A percentile compares a stretch with the other conserved stretches of the same genome.
Evolutionary conservation across 2,113 vertebrate genomes (phyloP).

Genomic region (Hypomesus transpacificus): DNA sequence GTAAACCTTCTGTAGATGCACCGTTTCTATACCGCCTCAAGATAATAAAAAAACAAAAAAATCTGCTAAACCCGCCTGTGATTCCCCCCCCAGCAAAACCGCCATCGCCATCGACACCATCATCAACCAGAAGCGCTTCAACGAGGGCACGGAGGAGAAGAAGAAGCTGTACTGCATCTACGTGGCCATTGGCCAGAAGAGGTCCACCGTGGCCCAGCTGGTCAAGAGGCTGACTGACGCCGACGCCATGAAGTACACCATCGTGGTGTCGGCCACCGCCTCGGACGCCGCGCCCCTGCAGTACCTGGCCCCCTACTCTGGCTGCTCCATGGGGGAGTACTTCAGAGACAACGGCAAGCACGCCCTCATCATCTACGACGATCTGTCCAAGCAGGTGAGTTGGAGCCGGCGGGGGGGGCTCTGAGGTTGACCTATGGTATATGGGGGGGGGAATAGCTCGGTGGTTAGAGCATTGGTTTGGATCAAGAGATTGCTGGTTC

Average conservation of each 20-base stretch:
- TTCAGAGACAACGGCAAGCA: conserved; percentile 98
- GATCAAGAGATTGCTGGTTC: too few species aligned
- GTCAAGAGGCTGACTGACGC: conserved; percentile 95
- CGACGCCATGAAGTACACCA: conserved; percentile 98
- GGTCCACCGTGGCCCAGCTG: conserved; percentile 96
- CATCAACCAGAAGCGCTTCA: conserved; percentile 98
- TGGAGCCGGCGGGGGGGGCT: not conserved
- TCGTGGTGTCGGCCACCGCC: conserved; percentile 96
- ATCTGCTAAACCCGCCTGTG: too few species aligned
- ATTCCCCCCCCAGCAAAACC: conserved; percentile 80
- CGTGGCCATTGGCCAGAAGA: conserved; percentile 97
- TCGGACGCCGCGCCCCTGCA: conserved; percentile 96
- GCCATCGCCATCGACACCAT: conserved; percentile 97
- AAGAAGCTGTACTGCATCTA: conserved; percentile 99
- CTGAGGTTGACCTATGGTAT: too few species aligned
- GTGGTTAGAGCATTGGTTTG: too few species aligned
- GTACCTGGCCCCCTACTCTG: conserved; percentile 97
- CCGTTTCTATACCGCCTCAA: too few species aligned
- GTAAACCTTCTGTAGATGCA: too few species aligned
- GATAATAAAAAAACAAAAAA: too few species aligned
- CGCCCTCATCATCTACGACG: conserved; percentile 96
- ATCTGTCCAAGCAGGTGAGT: conserved; percentile 95
- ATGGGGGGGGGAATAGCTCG: too few species aligned
- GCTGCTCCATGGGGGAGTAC: conserved; percentile 98
- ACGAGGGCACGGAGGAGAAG: conserved; percentile 94